Conservation (phyloP, 2,113 vertebrate species). For the Phyllopteryx taeniolatus region DNA sequence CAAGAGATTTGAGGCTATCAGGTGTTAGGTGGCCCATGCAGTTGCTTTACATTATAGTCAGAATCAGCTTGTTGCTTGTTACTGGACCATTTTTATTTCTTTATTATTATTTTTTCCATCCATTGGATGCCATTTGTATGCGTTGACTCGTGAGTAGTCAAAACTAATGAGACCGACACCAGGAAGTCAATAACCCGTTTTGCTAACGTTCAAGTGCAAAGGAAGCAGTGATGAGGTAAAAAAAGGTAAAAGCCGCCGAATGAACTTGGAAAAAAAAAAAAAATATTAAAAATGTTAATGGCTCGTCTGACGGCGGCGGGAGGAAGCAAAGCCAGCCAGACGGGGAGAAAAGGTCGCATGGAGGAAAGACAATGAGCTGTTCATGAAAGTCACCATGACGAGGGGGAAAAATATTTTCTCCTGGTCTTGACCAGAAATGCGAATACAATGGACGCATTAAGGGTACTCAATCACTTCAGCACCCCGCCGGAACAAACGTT, state of each 20-base stretch:
- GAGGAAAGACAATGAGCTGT: not conserved
- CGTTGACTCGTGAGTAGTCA: not conserved
- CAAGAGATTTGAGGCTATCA: not conserved
- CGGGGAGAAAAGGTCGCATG: not conserved
- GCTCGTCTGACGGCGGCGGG: not conserved
- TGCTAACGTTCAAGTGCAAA: conserved; percentile 6
- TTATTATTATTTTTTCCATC: not conserved
- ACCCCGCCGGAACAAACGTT: conserved; percentile 10
- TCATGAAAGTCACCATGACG: conserved; percentile 6
- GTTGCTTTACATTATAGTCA: not conserved
- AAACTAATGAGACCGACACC: not conserved
- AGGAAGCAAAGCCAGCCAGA: not conserved
- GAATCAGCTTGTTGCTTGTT: not conserved
- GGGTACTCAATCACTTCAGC: conserved; percentile 30
- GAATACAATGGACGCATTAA: conserved; percentile 49
- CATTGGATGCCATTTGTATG: not conserved
- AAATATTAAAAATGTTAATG: not conserved
- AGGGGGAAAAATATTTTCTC: not conserved
- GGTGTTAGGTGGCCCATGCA: not conserved
- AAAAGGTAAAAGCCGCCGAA: not conserved
- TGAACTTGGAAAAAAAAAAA: not conserved
- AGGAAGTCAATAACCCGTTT: not conserved
- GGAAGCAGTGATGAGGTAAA: not conserved
- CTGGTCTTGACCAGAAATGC: conserved; percentile 1
- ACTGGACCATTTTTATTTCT: not conserved